These are phyloP conservation scores for Chionoecetes opilio DNA, from an alignment of 1,140 invertebrate species.

Conservation along the genomic window DNA sequence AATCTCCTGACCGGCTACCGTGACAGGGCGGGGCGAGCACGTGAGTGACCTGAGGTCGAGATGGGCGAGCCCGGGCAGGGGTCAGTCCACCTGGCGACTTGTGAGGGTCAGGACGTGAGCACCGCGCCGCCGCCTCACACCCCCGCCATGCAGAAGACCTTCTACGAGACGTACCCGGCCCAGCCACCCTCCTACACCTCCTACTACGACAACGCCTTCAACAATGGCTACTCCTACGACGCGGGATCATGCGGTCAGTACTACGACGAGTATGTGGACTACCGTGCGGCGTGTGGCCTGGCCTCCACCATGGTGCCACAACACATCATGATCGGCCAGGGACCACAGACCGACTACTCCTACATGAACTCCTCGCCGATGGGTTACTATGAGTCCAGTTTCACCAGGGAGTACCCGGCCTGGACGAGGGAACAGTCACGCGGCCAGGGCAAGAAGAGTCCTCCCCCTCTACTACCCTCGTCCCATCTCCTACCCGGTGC, in stretches of 20 bases:
- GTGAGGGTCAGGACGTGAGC: conserved; percentile 59
- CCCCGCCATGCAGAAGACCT: conserved; percentile 62
- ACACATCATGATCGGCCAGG: conserved; percentile 58
- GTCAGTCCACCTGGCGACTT: conserved; percentile 73
- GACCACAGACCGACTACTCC: conserved; percentile 34
- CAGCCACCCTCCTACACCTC: conserved; percentile 55
- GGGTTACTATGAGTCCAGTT: conserved; percentile 65
- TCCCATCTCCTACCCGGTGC: not conserved
- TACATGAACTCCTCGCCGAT: conserved; percentile 42
- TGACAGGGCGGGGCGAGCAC: not conserved
- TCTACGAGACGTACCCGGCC: conserved; percentile 64
- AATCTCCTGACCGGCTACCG: conserved; percentile 21
- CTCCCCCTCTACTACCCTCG: not conserved
- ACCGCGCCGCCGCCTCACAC: not conserved
- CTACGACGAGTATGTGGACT: conserved; percentile 66
- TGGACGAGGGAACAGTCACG: conserved; percentile 58
- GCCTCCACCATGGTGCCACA: conserved; percentile 64
- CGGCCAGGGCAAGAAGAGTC: conserved; percentile 50
- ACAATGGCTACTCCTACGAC: conserved; percentile 59
- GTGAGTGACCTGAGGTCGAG: conserved; percentile 70
- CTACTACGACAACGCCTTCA: conserved; percentile 69
- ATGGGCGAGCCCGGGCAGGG: conserved; percentile 70
- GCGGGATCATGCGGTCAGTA: conserved; percentile 51
- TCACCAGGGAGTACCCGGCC: conserved; percentile 47
- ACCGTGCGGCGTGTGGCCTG: conserved; percentile 44